Conservation (phyloP, 2,113 vertebrate species). For the Ptilonorhynchus violaceus region DNA sequence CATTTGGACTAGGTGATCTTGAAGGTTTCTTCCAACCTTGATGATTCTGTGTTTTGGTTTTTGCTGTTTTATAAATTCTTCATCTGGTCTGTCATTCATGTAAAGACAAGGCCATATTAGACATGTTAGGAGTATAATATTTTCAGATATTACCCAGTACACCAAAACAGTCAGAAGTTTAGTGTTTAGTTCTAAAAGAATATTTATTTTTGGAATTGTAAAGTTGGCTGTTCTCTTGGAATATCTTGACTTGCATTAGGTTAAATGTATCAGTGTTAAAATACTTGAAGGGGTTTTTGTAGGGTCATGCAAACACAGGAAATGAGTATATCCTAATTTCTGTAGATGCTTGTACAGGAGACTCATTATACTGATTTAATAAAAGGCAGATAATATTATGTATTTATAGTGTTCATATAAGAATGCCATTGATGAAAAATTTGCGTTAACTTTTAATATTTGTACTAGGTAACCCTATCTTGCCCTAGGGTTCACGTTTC, state of each 20-base stretch:
- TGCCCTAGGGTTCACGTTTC: not conserved
- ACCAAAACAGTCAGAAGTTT: not conserved
- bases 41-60: not conserved
- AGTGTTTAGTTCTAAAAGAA: not conserved
- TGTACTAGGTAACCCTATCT: accelerated
- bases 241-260: not conserved
- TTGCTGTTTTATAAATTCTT: not conserved
- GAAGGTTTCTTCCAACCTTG: not conserved
- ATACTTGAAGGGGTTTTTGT: not conserved
- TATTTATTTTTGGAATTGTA: not conserved
- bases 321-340: not conserved
- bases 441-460: not conserved
- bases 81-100: not conserved
- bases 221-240: not conserved
- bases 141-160: not conserved
- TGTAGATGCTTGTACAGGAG: not conserved
- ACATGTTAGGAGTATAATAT: not conserved
- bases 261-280: not conserved
- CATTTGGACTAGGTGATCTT: not conserved
- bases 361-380: not conserved
- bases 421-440: not conserved
- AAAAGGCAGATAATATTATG: not conserved
- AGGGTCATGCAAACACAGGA: not conserved
- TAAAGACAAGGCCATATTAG: not conserved
- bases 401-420: not conserved